Evolutionary conservation across 2,797 vertebrate species (phyloP), one percentile per base, ranked within the genome.

Genomic region (Intellagama lesueurii): DNA sequence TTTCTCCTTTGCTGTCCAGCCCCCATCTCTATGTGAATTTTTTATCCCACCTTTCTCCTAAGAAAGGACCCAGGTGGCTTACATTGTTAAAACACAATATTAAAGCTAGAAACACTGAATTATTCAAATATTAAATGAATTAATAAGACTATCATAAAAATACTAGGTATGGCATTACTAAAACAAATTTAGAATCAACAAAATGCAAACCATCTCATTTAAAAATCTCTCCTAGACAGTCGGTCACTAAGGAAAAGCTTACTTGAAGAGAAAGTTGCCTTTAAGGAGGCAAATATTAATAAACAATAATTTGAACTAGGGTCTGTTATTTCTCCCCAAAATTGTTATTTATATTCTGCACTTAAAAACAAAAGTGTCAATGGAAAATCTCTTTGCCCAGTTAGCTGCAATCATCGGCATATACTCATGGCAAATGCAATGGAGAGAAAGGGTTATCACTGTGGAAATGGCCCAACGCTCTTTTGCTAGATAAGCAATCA

Each of bases 341-440:
- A 44, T 19, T 52, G 3, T 12, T 32, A 52, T 84, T 85, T 35
- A 64, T 26, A 86, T 76, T 30, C 35, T 30, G 35, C 11, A 73
- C 9, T n/a, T 72, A 24, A 70, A 85, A 75, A 85, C 26, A 26
- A 17, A 66, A 12, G 28, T 85, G 16, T 85, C 49, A 35, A 19
- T 17, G 24, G 49, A 16, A 60, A 76, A 44, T 49, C 28, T 78
- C 11, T 69, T 69, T 35, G 22, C 44, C 64, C 30, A 16, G 26
- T 19, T 35, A 64, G 3, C 3, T 85, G 26, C 17, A 83, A 64
- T 7, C 12, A 49, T 32, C 49, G 87, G 90, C 91, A 87, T 77
- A 4, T 30, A 60, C 66, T 0, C 0, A 1, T 70, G 47, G 35
- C 64, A 40, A 83, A 77, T 11, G 0, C 30, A 81, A n/a, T 73